Conservation (phyloP, 1,140 invertebrate genomes). For the Macrocentrus cingulum region DNA sequence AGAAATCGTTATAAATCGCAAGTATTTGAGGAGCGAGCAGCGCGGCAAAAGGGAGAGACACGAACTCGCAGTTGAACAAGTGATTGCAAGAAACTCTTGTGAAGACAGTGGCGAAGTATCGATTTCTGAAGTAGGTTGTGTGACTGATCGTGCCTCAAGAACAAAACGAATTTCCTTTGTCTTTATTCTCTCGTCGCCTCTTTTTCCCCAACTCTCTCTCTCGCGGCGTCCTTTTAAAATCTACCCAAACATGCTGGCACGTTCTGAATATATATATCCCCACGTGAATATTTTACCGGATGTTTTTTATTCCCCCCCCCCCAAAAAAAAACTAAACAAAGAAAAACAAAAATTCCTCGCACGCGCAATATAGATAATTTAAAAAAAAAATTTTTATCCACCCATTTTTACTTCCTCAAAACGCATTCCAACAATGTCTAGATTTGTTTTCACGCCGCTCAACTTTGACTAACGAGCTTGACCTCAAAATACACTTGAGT, state of each 20-base stretch:
- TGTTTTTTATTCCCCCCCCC: no score
- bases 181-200: not conserved
- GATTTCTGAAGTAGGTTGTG: constrained; percentile 12
- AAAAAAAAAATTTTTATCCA: constrained; percentile 4
- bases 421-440: not conserved
- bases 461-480: not conserved
- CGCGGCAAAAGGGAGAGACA: constrained; percentile 16
- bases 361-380: no score
- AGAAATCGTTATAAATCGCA: constrained; percentile 30
- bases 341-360: no score
- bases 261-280: no score
- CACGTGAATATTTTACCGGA: no score
- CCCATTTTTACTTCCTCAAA: not conserved
- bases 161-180: constrained; percentile 18
- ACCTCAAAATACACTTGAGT: not conserved
- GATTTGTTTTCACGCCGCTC: not conserved
- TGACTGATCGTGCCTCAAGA: not conserved
- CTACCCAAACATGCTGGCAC: not conserved
- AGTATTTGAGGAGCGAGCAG: constrained; percentile 18
- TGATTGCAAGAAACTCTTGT: constrained; percentile 28
- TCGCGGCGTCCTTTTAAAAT: not conserved
- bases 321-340: no score
- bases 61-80: constrained; percentile 29
- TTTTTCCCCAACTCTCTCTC: not conserved
- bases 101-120: constrained; percentile 27